Evolutionary conservation across 2,797 vertebrate species (phyloP), one percentile per base, ranked within the genome.

Genomic region (Falco berigora): DNA sequence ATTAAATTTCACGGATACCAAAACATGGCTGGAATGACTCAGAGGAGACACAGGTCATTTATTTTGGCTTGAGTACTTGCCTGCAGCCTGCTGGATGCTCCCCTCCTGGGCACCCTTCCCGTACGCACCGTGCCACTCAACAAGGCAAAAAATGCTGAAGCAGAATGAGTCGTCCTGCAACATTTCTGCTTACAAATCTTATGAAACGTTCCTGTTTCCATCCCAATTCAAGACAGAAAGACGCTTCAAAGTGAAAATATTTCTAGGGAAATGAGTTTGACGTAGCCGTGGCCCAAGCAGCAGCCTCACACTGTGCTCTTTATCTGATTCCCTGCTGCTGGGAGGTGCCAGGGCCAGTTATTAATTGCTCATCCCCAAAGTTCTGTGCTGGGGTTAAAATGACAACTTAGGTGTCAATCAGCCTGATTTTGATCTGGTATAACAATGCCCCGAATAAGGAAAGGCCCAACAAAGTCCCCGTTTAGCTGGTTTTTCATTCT

Each of bases 341-440:
- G 42, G 55, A 86, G n/a, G 30, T 4, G 16, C 47, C 59, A 47
- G 63, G 56, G 52, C 40, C 22, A 24, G 24, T 90, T 86, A 50
- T 92, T 94, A 82, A 95, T 76, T 95, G 93, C 64, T 68, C 28
- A 73, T 64, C 71, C 73, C 38, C 63, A 71, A 82, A 94, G 28
- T 78, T 82, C 75, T 1, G 5, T 61, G 76, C 81, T 40, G 53
- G 72, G 96, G 94, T 95, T 96, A 94, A 94, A 91, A 91, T 58
- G 86, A 92, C 90, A 91, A 19, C 59, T 42, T 52, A 69, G 36
- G 71, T 4, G 46, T 92, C 96, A 95, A 80, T 94, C 96, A 97
- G 91, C 55, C 82, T 86, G 93, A 90, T 94, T 95, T 73, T 63
- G 88, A 95, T 93, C 94, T 90, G 83, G 21, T 79, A 8, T 34